These are phyloP conservation scores for Bombyx mandarina DNA, from an alignment of 1,140 invertebrate genomes.

Conservation along the genomic window DNA sequence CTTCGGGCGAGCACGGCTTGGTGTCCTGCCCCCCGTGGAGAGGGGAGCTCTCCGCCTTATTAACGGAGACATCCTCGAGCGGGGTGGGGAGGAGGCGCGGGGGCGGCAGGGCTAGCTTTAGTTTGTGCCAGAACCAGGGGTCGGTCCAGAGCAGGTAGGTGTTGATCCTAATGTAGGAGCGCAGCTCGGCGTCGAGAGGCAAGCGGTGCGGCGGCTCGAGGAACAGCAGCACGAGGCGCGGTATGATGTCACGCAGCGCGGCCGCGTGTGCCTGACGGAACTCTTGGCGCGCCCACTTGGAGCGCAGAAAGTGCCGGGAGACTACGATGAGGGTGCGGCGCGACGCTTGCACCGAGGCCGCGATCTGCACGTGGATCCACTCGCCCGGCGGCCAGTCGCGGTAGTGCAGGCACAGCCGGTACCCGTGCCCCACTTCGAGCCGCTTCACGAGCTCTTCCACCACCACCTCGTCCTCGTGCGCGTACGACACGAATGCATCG, in stretches of 20 bases:
- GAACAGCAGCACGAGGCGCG: conserved; percentile 82
- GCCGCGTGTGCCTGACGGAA: conserved; percentile 84
- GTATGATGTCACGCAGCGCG: conserved; percentile 81
- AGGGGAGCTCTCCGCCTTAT: background rate
- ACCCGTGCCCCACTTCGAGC: conserved; percentile 75
- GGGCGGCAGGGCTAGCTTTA: conserved; percentile 23
- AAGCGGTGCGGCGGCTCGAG: conserved; percentile 79
- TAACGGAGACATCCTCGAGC: background rate
- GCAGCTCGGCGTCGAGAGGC: conserved; percentile 65
- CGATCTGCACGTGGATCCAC: conserved; percentile 85
- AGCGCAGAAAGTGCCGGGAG: conserved; percentile 85
- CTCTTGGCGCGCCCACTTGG: conserved; percentile 88
- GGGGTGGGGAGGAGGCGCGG: background rate
- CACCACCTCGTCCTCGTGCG: conserved; percentile 84
- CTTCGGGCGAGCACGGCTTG: background rate
- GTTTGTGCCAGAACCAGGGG: conserved; percentile 28
- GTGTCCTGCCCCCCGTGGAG: background rate
- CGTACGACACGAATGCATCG: conserved; percentile 92
- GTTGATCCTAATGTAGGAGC: conserved; percentile 23
- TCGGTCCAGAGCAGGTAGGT: conserved; percentile 38
- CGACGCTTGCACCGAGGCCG: conserved; percentile 81
- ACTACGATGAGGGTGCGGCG: conserved; percentile 87
- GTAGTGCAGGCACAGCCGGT: conserved; percentile 83
- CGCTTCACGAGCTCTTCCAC: conserved; percentile 76
- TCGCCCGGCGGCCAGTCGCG: conserved; percentile 86